Percentiles rank a stretch among this genome's conserved stretches.
phyloP scores from a whole-genome alignment of 2,888 invertebrate species.

The Tiliacea citrago region DNA sequence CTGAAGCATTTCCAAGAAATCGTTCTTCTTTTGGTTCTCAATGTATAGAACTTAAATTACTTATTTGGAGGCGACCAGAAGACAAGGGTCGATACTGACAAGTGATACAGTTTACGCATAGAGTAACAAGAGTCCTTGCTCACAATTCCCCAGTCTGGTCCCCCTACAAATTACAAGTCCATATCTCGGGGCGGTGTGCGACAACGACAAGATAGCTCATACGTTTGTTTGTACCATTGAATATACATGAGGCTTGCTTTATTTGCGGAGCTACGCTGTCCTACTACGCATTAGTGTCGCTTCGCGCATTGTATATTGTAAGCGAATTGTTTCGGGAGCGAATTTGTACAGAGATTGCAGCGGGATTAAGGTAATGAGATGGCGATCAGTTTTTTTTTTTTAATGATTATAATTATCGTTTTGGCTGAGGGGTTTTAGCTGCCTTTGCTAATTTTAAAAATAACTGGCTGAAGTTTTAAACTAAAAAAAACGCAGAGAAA shows the following conservation, averaged over 20 bases:
- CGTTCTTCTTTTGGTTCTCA: no score
- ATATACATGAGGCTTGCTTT: constrained; percentile 84
- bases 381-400: not conserved
- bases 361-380: constrained; percentile 37
- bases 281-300: constrained; percentile 75
- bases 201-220: constrained; percentile 73
- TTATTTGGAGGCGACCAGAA: no score
- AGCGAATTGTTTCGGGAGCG: constrained; percentile 60
- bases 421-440: not conserved
- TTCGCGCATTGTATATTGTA: constrained; percentile 72
- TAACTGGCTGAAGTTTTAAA: not conserved
- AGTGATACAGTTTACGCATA: not conserved
- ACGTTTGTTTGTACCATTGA: constrained; percentile 79
- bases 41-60: no score
- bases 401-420: not conserved
- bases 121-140: not conserved
- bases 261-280: constrained; percentile 75
- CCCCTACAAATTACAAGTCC: constrained; percentile 61
- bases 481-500: no score
- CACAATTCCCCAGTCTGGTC: constrained; percentile 30
- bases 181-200: constrained; percentile 67
- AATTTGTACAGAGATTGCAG: constrained; percentile 41
- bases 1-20: no score
- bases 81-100: not conserved
- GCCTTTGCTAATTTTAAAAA: not conserved